These are phyloP conservation scores for Darevskia nairensis DNA, from an alignment of 2,797 vertebrate genomes.

Conservation along the genomic window DNA sequence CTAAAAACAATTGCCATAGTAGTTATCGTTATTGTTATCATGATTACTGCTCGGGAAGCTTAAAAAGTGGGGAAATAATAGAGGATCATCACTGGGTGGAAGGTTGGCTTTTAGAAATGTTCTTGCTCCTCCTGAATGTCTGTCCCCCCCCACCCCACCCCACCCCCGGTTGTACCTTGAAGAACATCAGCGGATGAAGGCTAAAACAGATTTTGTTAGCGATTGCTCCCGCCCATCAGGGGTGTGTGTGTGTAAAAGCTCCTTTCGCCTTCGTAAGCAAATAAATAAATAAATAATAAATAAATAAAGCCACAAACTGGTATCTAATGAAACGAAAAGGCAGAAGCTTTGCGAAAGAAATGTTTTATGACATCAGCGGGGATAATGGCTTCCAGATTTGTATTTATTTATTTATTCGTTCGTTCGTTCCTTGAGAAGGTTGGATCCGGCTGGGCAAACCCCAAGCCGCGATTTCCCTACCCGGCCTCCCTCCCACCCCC, in stretches of 20 bases:
- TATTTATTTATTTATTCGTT: background rate
- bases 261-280: background rate
- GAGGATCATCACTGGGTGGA: background rate
- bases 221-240: background rate
- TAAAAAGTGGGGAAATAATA: background rate
- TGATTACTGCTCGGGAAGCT: background rate
- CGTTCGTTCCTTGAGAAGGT: slow-evolving; percentile 68
- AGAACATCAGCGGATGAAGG: background rate
- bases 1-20: background rate
- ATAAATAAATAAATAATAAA: background rate
- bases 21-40: background rate
- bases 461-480: slow-evolving; percentile 35
- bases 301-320: slow-evolving; percentile 20
- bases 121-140: background rate
- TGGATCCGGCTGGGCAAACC: slow-evolving; percentile 45
- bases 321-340: background rate
- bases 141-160: no score
- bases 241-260: no score
- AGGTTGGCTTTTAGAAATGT: background rate
- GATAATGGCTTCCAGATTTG: slow-evolving; percentile 79
- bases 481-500: no score
- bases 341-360: slow-evolving; percentile 54
- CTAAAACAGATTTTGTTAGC: no score
- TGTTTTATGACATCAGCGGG: slow-evolving; percentile 71
- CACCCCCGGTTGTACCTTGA: background rate